These are phyloP conservation scores for Ceratosolen solmsi DNA, from an alignment of 1,140 invertebrate species.

Conservation along the genomic window DNA sequence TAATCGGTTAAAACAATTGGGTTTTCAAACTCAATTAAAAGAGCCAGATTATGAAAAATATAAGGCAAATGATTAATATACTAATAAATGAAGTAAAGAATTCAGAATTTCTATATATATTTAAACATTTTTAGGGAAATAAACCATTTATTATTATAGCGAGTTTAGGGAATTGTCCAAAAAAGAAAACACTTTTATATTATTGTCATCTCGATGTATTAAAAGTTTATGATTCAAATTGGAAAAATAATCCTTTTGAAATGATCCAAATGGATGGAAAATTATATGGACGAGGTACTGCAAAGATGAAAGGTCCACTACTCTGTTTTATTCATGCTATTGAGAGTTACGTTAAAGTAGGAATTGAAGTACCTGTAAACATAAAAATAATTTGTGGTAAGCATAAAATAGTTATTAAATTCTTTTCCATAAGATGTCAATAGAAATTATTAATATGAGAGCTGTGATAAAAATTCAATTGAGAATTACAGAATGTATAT, in stretches of 20 bases:
- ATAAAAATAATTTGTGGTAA: constrained; percentile 74
- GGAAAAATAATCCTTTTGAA: constrained; percentile 58
- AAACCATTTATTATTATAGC: constrained; percentile 77
- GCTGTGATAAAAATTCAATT: no score
- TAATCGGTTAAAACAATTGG: constrained; percentile 72
- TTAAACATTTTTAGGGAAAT: constrained; percentile 59
- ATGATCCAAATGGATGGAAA: constrained; percentile 54
- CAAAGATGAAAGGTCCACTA: constrained; percentile 62
- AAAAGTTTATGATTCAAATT: constrained; percentile 68
- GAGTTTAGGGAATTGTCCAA: constrained; percentile 74
- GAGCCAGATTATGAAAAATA: constrained; percentile 55
- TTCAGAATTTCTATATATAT: neutral
- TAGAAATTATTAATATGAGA: neutral
- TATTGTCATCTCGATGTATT: constrained; percentile 83
- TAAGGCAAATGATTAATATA: constrained; percentile 29
- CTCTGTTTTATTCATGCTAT: constrained; percentile 59
- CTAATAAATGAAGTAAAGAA: neutral
- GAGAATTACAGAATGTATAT: no score
- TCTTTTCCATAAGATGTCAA: no score
- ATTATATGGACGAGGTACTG: constrained; percentile 56
- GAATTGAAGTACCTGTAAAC: constrained; percentile 76
- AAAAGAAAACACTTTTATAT: constrained; percentile 77
- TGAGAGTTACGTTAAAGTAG: constrained; percentile 73
- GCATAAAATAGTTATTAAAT: neutral
- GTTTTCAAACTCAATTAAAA: constrained; percentile 72